A percentile compares a stretch with the other conserved stretches of the same genome.
Conservation (phyloP, 2,113 vertebrate genomes). For the Apodemus sylvaticus region DNA sequence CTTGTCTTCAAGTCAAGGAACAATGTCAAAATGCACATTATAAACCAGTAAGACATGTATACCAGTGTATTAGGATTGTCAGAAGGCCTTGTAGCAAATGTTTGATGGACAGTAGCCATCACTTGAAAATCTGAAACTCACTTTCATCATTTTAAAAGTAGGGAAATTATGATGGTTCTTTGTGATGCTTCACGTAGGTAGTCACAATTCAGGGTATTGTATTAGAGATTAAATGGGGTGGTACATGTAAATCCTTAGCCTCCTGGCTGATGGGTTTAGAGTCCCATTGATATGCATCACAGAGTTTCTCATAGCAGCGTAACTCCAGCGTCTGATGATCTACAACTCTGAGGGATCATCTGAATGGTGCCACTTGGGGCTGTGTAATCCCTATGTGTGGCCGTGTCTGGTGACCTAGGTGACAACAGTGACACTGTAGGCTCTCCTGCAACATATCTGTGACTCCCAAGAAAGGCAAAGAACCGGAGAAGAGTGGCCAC, state of each 20-base stretch:
- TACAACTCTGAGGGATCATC: neutral
- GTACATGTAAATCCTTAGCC: neutral
- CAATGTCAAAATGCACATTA: neutral
- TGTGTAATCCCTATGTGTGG: neutral
- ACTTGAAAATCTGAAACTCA: neutral
- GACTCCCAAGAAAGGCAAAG: neutral
- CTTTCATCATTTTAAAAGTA: constrained; percentile 36
- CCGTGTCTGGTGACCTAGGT: neutral
- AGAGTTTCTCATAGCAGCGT: neutral
- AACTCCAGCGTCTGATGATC: neutral
- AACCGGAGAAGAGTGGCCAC: neutral
- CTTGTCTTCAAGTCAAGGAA: constrained; percentile 25
- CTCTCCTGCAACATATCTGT: neutral
- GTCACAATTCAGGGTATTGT: neutral
- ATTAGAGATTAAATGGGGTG: constrained; percentile 24
- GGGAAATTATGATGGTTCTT: neutral
- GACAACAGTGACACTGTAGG: neutral
- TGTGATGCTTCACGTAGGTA: neutral
- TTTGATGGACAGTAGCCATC: neutral
- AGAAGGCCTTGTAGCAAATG: neutral
- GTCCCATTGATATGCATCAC: neutral
- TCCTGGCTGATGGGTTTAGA: neutral
- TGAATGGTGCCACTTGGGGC: neutral
- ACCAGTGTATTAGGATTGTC: neutral
- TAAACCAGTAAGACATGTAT: neutral